Evolutionary conservation across 1,140 invertebrate genomes (phyloP).

Genomic region (Penaeus indicus): DNA sequence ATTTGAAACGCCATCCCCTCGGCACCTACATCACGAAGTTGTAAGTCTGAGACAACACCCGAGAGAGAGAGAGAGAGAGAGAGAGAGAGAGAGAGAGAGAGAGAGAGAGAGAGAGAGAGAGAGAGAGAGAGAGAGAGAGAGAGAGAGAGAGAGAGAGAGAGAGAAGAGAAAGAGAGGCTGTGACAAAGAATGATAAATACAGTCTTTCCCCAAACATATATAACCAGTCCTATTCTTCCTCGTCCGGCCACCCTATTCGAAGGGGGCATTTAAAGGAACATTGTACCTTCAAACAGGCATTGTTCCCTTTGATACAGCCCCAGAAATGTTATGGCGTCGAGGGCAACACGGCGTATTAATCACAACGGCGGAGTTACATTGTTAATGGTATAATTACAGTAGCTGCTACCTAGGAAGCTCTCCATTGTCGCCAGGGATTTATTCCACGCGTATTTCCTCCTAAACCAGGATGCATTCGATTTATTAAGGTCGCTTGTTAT

Average conservation of each 20-base stretch:
- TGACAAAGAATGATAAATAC: conserved; percentile 54
- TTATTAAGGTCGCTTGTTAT: too few relatives aligned
- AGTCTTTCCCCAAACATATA: conserved; percentile 48
- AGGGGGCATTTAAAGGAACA: conserved; percentile 12
- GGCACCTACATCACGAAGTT: too few relatives aligned
- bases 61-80: not conserved
- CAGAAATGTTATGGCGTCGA: conserved; percentile 36
- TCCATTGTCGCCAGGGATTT: not conserved
- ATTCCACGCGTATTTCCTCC: not conserved
- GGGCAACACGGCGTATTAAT: conserved; percentile 35
- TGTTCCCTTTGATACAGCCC: conserved; percentile 30
- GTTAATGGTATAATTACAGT: conserved; percentile 28
- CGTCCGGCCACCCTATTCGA: not conserved
- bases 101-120: not conserved
- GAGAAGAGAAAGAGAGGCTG: not conserved
- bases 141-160: not conserved
- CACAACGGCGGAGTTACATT: conserved; percentile 28
- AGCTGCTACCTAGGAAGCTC: not conserved
- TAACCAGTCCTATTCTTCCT: not conserved
- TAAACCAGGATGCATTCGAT: too few relatives aligned
- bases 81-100: not conserved
- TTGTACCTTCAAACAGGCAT: conserved; percentile 30
- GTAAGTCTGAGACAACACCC: too few relatives aligned
- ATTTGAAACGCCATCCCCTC: too few relatives aligned
- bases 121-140: not conserved